Evolutionary conservation across 2,888 invertebrate species (phyloP), one percentile per base, ranked within the genome.

Genomic region (Hyalella azteca): DNA sequence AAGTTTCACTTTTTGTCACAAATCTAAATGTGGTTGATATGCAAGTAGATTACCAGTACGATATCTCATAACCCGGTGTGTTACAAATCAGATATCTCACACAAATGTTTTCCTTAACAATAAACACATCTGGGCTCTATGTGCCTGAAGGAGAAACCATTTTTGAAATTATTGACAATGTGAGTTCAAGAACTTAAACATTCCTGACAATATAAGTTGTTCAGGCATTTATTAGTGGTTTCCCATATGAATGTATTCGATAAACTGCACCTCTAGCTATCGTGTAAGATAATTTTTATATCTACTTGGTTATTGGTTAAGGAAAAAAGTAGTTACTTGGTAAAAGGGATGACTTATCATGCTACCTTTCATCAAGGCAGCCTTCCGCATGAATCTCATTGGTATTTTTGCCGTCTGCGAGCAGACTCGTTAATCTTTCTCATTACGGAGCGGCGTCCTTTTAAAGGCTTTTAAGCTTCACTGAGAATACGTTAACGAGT

Each of bases 401-500:
- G 29, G 54, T 26, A 22, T 54, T 54, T 54, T 13, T 54, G 2
- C 26, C 26, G 22, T 29, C 26, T 19, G 66, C 11, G 29, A 66
- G 36, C n/a, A 66, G 66, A 66, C 66, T 32, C 36, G 36, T 66
- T 66, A 66, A 66, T 66, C 66, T 66, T 66, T 66, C 66, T 66
- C 66, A 66, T 66, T 66, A 66, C 19, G 66, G 36, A 36, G 11
- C 36, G 66, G 36, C 36, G 36, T 19, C 36, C 36, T 66, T 66
- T 66, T n/a, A 66, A 39, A 29, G 36, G 36, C 36, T 66, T 66
- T 36, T 22, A 66, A 66, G 66, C 66, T 66, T 19, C 66, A 66
- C 36, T 66, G 66, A 66, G 66, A 66, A 66, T 66, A 36, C 66
- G 66, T 66, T 66, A 66, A 66, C 66, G 66, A 66, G 66, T 66